Conservation (phyloP, 2,797 vertebrate genomes). For the Bucorvus abyssinicus region DNA sequence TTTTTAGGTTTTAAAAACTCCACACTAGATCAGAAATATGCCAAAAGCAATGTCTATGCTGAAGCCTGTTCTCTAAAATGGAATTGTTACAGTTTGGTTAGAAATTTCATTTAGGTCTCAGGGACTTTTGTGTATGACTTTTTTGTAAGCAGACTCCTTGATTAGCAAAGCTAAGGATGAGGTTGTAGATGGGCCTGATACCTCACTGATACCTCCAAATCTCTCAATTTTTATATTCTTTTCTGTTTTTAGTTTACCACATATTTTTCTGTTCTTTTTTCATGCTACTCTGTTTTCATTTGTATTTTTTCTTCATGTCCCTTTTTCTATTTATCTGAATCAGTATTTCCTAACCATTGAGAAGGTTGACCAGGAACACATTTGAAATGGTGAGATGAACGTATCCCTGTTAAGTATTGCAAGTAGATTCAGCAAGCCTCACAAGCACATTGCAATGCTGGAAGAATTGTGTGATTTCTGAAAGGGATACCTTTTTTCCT, state of each 20-base stretch:
- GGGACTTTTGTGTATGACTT: background rate
- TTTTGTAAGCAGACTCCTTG: background rate
- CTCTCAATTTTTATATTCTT: background rate
- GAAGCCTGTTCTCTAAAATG: background rate
- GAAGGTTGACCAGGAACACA: background rate
- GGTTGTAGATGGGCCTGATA: background rate
- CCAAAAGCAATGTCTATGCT: background rate
- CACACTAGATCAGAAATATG: background rate
- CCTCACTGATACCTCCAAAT: background rate
- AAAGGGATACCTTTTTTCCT: background rate
- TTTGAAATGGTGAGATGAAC: background rate
- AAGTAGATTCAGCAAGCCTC: background rate
- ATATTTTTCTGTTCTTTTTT: background rate
- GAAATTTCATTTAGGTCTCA: background rate
- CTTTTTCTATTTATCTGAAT: background rate
- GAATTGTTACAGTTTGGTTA: background rate
- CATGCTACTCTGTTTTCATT: background rate
- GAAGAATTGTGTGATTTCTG: background rate
- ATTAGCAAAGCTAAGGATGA: background rate
- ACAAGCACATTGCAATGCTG: background rate
- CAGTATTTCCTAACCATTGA: background rate
- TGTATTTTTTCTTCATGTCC: background rate
- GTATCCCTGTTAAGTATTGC: background rate
- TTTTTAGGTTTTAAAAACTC: background rate
- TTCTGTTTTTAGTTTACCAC: background rate